A percentile compares a stretch with the other conserved stretches of the same genome.
Conservation (phyloP, 2,113 vertebrate genomes). For the Dinomys branickii region DNA sequence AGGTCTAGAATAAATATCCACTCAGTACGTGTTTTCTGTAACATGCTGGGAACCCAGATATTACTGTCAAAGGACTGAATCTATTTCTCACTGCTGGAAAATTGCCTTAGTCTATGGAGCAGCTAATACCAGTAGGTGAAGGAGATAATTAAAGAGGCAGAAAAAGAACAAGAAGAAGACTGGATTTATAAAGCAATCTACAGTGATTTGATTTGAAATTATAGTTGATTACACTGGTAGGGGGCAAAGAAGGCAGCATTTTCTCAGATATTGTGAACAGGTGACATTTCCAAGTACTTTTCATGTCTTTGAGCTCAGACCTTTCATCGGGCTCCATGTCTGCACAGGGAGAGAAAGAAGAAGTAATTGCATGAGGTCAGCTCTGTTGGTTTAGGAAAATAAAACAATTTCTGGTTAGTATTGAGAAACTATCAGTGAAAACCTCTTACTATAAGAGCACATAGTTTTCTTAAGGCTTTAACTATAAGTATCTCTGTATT, state of each 20-base stretch:
- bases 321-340: neutral
- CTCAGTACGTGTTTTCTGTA: constrained; percentile 61
- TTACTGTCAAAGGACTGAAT: constrained; percentile 45
- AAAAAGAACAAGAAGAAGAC: constrained; percentile 61
- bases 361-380: constrained; percentile 39
- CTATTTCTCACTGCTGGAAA: constrained; percentile 54
- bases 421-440: neutral
- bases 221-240: constrained; percentile 65
- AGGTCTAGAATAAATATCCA: constrained; percentile 62
- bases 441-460: neutral
- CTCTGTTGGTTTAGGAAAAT: constrained; percentile 39
- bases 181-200: constrained; percentile 54
- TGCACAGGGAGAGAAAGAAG: neutral
- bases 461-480: constrained; percentile 19
- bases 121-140: constrained; percentile 66
- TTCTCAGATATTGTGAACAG: constrained; percentile 59
- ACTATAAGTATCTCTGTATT: neutral
- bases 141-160: constrained; percentile 67
- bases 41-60: constrained; percentile 36
- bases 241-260: constrained; percentile 45
- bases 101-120: constrained; percentile 56
- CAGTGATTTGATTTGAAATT: constrained; percentile 74
- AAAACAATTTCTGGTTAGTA: neutral
- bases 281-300: constrained; percentile 65
- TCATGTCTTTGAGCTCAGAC: constrained; percentile 64